Conservation (phyloP, 2,888 invertebrate genomes). For the Nebria brevicollis region DNA sequence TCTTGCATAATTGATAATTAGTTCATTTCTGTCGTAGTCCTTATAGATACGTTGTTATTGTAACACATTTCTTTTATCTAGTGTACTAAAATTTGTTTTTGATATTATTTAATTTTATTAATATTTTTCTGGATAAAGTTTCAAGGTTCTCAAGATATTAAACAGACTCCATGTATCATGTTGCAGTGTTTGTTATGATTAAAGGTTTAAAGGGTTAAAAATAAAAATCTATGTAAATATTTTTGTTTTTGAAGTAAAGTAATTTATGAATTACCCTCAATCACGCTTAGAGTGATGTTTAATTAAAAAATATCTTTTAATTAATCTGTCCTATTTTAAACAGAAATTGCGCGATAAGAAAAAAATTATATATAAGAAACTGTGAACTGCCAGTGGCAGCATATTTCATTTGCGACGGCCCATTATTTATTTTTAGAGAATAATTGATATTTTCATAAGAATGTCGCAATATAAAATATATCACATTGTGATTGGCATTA, state of each 20-base stretch:
- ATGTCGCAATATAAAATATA: neutral
- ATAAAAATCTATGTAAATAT: too few species aligned
- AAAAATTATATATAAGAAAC: constrained; percentile 12
- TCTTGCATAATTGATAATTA: too few species aligned
- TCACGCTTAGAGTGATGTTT: neutral
- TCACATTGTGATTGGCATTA: neutral
- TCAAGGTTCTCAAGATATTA: too few species aligned
- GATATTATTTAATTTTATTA: too few species aligned
- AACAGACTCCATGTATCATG: too few species aligned
- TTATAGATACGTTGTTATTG: too few species aligned
- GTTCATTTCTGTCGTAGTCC: too few species aligned
- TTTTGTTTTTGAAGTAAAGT: neutral
- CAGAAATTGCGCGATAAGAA: constrained; percentile 23
- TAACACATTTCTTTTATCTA: too few species aligned
- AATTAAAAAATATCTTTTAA: constrained; percentile 44
- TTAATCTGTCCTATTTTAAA: constrained; percentile 23
- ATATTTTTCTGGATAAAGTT: too few species aligned
- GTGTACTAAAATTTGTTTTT: too few species aligned
- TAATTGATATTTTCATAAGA: constrained; percentile 25
- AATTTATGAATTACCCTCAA: neutral
- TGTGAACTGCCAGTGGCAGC: constrained; percentile 26
- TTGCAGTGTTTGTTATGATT: too few species aligned
- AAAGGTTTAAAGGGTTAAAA: too few species aligned
- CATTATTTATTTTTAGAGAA: constrained; percentile 24
- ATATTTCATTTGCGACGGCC: constrained; percentile 10